A percentile compares a stretch with the other conserved stretches of the same genome.
These are phyloP conservation scores for Lepidocolaptes lacrymiger DNA, from an alignment of 2,797 vertebrate genomes.

Conservation along the genomic window DNA sequence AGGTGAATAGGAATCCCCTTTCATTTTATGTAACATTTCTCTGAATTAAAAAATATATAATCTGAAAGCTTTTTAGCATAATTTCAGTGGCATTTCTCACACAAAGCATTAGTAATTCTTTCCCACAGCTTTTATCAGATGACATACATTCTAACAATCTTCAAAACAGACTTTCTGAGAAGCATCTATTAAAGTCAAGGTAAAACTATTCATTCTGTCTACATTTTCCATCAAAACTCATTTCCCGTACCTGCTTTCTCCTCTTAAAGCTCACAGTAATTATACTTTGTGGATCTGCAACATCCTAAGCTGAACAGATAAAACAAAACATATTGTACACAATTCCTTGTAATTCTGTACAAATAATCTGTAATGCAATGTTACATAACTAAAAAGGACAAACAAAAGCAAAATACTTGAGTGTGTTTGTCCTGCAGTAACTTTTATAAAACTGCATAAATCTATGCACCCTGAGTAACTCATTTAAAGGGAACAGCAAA, in stretches of 20 bases:
- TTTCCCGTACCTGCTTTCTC: neutral
- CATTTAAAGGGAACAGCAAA: neutral
- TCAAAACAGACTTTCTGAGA: neutral
- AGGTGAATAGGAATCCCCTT: neutral
- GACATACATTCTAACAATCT: neutral
- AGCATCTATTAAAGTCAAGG: neutral
- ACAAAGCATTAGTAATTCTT: neutral
- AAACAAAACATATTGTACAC: neutral
- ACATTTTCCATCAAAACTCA: neutral
- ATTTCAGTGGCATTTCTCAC: neutral
- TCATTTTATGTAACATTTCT: neutral
- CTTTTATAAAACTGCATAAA: neutral
- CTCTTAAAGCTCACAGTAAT: neutral
- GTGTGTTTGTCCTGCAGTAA: neutral
- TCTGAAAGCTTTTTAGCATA: neutral
- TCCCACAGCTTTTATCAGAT: neutral
- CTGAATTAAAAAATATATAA: neutral
- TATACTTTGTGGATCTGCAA: neutral
- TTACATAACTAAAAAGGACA: neutral
- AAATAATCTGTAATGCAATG: neutral
- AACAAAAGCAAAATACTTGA: neutral
- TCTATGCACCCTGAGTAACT: neutral
- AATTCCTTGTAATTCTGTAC: neutral
- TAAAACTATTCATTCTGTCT: neutral
- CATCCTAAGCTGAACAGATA: neutral